These are phyloP conservation scores for Brachionus plicatilis DNA, from an alignment of 1,140 invertebrate genomes.

Conservation along the genomic window DNA sequence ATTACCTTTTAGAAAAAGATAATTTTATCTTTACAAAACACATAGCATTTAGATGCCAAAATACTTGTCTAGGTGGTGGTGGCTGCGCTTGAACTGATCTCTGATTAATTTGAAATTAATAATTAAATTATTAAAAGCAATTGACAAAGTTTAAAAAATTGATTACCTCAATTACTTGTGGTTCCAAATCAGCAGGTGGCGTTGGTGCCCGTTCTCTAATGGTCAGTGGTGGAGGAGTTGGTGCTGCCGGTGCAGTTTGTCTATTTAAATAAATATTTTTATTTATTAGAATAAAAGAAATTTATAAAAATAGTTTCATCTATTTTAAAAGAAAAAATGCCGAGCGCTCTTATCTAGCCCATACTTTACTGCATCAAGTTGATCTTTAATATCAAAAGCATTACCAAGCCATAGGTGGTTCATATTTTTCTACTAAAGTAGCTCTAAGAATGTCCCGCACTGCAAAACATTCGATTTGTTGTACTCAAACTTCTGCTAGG, in stretches of 20 bases:
- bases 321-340: background rate
- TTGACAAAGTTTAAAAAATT: background rate
- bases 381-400: too few relatives aligned
- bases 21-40: background rate
- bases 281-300: too few relatives aligned
- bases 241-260: slow-evolving; percentile 28
- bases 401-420: too few relatives aligned
- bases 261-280: background rate
- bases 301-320: background rate
- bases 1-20: background rate
- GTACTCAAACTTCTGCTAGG: too few relatives aligned
- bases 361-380: too few relatives aligned
- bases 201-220: slow-evolving; percentile 35
- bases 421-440: too few relatives aligned
- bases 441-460: too few relatives aligned
- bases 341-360: too few relatives aligned
- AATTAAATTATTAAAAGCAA: background rate
- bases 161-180: slow-evolving; percentile 20
- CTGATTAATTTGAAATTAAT: background rate
- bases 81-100: background rate
- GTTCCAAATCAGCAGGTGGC: slow-evolving; percentile 19
- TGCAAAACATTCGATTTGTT: too few relatives aligned
- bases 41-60: too few relatives aligned
- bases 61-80: slow-evolving; percentile 37
- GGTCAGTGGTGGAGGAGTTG: slow-evolving; percentile 20